These are phyloP conservation scores for Sebastiscus albofasciatus DNA, from an alignment of 2,797 vertebrate species.

Conservation along the genomic window DNA sequence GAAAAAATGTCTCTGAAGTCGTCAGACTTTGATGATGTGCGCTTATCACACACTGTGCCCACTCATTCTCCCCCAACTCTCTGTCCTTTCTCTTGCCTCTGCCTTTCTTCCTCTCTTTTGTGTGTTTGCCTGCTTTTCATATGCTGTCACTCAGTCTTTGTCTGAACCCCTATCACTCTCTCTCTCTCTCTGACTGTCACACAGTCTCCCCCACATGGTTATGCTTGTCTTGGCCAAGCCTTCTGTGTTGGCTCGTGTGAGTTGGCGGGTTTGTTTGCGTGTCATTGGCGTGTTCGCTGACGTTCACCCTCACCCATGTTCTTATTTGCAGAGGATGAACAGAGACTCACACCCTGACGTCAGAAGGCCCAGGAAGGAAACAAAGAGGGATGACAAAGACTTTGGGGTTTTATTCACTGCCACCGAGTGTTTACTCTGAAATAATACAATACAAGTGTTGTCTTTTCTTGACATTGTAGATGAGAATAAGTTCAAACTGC, in stretches of 20 bases:
- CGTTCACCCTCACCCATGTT: conserved; percentile 48
- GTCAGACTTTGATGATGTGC: conserved; percentile 48
- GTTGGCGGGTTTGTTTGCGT: conserved; percentile 46
- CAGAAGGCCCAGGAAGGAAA: conserved; percentile 27
- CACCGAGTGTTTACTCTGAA: neutral
- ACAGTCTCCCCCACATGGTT: conserved; percentile 69
- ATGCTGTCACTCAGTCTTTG: conserved; percentile 62
- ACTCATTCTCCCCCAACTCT: conserved; percentile 49
- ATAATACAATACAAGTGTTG: neutral
- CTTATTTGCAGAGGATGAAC: conserved; percentile 40
- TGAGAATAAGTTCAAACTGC: neutral
- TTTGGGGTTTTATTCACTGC: neutral
- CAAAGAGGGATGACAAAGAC: conserved; percentile 5
- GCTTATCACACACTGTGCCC: conserved; percentile 33
- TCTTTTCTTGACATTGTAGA: neutral
- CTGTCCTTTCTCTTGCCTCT: conserved; percentile 27
- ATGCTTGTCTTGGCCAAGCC: conserved; percentile 52
- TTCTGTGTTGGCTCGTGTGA: conserved; percentile 30
- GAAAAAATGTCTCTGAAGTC: conserved; percentile 37
- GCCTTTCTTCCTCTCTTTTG: conserved; percentile 57
- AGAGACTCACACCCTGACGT: conserved; percentile 52
- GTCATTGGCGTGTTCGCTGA: conserved; percentile 60
- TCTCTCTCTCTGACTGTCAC: conserved; percentile 37
- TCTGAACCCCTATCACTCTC: conserved; percentile 54
- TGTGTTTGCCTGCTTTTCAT: conserved; percentile 43